These are phyloP conservation scores for Amblyteles armatorius DNA, from an alignment of 2,888 invertebrate species.

Conservation along the genomic window DNA sequence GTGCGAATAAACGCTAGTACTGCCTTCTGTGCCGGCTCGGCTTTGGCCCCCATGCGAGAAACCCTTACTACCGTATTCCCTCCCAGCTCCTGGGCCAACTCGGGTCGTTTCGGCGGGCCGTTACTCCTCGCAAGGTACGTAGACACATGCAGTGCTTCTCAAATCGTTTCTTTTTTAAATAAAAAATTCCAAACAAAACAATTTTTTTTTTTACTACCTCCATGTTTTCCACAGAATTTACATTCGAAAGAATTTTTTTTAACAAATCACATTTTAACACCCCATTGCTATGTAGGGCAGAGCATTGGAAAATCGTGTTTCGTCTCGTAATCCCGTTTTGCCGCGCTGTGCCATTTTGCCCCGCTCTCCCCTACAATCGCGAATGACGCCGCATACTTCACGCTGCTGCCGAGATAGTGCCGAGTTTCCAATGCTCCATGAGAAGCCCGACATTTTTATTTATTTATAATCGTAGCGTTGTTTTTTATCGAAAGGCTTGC, in stretches of 20 bases:
- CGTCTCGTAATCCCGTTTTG: too few species aligned
- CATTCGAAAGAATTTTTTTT: neutral
- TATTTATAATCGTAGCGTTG: neutral
- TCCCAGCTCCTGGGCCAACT: conserved; percentile 35
- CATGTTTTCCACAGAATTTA: neutral
- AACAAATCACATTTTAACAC: too few species aligned
- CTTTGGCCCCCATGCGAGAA: neutral
- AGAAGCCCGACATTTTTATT: too few species aligned
- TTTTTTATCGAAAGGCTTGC: neutral
- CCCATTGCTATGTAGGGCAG: too few species aligned
- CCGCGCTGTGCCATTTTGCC: too few species aligned
- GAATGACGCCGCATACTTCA: too few species aligned
- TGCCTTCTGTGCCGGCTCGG: conserved; percentile 28
- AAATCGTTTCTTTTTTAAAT: conserved; percentile 27
- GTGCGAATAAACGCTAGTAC: conserved; percentile 35
- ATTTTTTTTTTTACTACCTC: neutral
- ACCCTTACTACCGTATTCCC: conserved; percentile 45
- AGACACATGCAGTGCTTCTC: conserved; percentile 48
- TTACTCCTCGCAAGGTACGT: conserved; percentile 21
- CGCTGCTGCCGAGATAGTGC: too few species aligned
- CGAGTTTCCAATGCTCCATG: too few species aligned
- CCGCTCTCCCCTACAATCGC: too few species aligned
- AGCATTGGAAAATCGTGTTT: too few species aligned
- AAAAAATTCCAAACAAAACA: neutral
- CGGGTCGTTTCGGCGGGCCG: conserved; percentile 60